A percentile compares a stretch with the other conserved stretches of the same genome.
phyloP scores from a whole-genome alignment of 1,140 invertebrate genomes.

The Polypedilum pembai region DNA sequence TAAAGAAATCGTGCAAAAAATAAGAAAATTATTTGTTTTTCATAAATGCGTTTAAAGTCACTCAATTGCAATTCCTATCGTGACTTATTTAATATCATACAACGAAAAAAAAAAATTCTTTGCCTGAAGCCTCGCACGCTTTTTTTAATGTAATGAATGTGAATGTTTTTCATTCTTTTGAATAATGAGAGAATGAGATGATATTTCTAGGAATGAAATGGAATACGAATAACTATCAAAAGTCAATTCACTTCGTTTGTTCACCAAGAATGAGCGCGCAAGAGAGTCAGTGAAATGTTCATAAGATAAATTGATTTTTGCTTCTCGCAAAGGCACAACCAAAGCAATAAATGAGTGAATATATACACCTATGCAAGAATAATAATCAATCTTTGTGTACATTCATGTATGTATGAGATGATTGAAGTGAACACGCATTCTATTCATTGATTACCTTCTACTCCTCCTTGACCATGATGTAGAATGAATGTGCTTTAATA shows the following conservation, averaged over 20 bases:
- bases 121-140: background rate
- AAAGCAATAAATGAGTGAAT: background rate
- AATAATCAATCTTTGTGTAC: conserved; percentile 10
- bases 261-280: background rate
- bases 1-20: background rate
- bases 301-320: background rate
- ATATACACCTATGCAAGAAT: background rate
- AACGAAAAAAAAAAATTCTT: background rate
- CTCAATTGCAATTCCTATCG: background rate
- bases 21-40: background rate
- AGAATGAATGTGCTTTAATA: background rate
- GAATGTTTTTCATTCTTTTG: background rate
- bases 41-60: background rate
- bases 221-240: background rate
- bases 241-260: background rate
- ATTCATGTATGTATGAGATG: background rate
- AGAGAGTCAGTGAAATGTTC: background rate
- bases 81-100: background rate
- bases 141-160: background rate
- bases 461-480: background rate
- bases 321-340: background rate
- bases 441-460: conserved; percentile 9
- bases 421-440: conserved; percentile 17
- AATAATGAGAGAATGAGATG: background rate
- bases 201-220: conserved; percentile 13